Percentiles rank a stretch among this genome's conserved stretches.
Evolutionary conservation across 2,888 invertebrate genomes (phyloP).

Genomic region (Teleogryllus oceanicus): DNA sequence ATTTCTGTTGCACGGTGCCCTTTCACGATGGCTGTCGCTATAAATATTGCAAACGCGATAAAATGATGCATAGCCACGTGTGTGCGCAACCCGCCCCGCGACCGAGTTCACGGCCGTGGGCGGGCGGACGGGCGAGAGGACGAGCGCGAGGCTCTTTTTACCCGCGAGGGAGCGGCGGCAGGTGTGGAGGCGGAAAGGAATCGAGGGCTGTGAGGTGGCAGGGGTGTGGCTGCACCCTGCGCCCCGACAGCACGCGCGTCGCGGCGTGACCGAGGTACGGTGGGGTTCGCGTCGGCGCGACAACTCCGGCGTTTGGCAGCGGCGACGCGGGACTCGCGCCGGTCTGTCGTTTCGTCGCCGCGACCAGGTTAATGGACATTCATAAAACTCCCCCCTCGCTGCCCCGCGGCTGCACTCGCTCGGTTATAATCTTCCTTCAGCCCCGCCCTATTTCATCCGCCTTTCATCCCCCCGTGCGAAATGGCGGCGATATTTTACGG

Average conservation of each 20-base stretch:
- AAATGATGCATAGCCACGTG: slow-evolving; percentile 8
- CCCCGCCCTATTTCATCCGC: slow-evolving; percentile 6
- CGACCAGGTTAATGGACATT: slow-evolving; percentile 18
- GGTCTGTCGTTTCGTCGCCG: background rate
- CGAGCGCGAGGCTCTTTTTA: background rate
- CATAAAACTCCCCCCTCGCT: slow-evolving; percentile 4
- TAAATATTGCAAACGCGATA: slow-evolving; percentile 18
- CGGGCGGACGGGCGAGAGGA: background rate
- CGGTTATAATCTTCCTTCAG: slow-evolving; percentile 18
- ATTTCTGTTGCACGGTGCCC: slow-evolving; percentile 18
- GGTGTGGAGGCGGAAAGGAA: too few relatives aligned
- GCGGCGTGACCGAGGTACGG: background rate
- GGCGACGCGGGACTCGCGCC: background rate
- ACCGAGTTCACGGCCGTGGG: background rate
- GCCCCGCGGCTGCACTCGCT: background rate
- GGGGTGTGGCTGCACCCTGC: background rate
- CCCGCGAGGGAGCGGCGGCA: too few relatives aligned
- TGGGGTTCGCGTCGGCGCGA: too few relatives aligned
- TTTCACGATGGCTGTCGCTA: slow-evolving; percentile 5
- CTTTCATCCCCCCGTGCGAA: slow-evolving; percentile 18
- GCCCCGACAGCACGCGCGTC: background rate
- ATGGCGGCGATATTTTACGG: slow-evolving; percentile 4
- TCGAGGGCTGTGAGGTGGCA: too few relatives aligned
- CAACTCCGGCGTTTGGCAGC: background rate
- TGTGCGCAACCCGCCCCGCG: background rate